phyloP scores from a whole-genome alignment of 2,113 vertebrate species.

The Chloropsis hardwickii region DNA sequence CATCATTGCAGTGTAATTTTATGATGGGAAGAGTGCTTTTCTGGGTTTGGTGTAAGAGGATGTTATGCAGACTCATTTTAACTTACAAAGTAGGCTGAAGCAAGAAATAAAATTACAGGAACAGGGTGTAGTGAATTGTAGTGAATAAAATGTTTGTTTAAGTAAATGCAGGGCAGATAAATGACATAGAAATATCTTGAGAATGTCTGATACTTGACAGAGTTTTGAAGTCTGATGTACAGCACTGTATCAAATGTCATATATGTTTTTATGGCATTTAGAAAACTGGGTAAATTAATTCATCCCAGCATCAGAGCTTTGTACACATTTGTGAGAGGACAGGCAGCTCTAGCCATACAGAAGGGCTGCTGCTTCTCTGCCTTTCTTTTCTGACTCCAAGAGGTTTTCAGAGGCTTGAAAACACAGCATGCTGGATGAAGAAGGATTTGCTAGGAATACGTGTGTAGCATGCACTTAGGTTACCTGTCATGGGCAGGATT shows the following conservation, averaged over 20 bases:
- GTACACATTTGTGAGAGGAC: neutral
- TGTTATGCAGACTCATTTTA: conserved; percentile 28
- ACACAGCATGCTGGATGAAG: neutral
- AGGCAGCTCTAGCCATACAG: neutral
- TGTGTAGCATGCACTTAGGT: neutral
- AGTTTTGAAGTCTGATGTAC: neutral
- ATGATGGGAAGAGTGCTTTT: conserved; percentile 3
- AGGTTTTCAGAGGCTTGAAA: neutral
- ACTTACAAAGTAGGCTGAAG: neutral
- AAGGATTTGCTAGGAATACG: neutral
- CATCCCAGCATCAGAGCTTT: neutral
- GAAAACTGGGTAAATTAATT: neutral
- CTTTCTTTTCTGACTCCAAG: neutral
- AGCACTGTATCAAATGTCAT: neutral
- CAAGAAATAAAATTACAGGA: neutral
- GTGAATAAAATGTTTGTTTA: neutral
- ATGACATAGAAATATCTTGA: neutral
- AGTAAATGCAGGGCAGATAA: neutral
- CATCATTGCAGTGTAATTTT: conserved; percentile 35
- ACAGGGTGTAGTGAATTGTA: neutral
- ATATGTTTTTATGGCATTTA: neutral
- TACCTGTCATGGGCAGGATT: neutral
- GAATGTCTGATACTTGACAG: neutral
- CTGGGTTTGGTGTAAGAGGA: neutral
- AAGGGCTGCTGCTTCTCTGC: neutral